These are phyloP conservation scores for Platorchestia sp. DNA, from an alignment of 1,140 invertebrate genomes.

Conservation along the genomic window DNA sequence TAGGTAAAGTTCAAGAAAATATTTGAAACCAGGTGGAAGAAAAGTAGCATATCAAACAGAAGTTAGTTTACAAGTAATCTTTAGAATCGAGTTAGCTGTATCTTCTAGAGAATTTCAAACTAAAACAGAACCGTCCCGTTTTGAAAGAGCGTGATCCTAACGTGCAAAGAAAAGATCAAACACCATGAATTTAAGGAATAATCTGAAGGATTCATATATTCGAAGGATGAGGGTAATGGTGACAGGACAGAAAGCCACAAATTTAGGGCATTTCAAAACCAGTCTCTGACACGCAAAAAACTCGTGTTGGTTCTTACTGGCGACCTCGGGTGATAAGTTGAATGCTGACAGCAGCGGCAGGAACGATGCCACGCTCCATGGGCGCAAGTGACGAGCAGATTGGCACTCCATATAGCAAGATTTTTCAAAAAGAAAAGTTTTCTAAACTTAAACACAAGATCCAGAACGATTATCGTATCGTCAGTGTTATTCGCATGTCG, in stretches of 20 bases:
- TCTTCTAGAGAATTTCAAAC: background rate
- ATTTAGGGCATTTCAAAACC: background rate
- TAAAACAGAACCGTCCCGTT: background rate
- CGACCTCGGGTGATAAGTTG: background rate
- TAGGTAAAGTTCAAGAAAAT: background rate
- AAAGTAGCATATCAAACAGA: background rate
- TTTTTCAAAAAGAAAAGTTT: background rate
- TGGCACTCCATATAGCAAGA: background rate
- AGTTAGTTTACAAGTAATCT: background rate
- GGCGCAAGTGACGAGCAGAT: background rate
- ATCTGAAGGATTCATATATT: background rate
- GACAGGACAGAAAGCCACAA: background rate
- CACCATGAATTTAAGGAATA: background rate
- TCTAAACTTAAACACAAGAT: background rate
- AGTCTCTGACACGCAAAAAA: background rate
- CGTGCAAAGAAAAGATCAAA: background rate
- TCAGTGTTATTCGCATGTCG: background rate
- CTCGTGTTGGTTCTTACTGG: background rate
- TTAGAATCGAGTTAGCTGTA: background rate
- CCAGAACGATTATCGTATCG: background rate
- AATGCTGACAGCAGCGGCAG: background rate
- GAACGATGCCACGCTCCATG: background rate
- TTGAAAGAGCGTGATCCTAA: background rate
- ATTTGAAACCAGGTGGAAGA: background rate
- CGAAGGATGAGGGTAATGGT: background rate